Base-by-base conservation (phyloP, 2,113 vertebrate genomes). In the Lepidothrix coronata region DNA sequence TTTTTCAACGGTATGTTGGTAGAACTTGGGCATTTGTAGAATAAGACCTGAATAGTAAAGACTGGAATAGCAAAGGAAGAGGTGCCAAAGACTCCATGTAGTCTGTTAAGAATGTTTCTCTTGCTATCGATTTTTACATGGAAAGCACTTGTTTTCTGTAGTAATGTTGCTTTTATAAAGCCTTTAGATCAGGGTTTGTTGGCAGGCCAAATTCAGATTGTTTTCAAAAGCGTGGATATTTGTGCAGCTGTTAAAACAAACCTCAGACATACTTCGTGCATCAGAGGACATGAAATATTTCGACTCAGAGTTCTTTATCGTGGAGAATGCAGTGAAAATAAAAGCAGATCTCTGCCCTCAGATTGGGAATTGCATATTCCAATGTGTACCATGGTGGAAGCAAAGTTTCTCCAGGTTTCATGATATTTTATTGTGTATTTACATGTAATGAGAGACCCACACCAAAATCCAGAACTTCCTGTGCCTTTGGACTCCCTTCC, bases 191-290 rank as follows among this genome's bases (percentile, higher is more conserved):
- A 84, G 86, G 48, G 46, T 49, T 94, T 93, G 83, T 90, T 94
- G 89, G 91, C 96, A 93, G 72, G 85, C 67, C 85, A 85, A 65
- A 88, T 84, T 37, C 73, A 92, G 70, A 76, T 95, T 80, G 85
- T 76, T 96, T 94, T 92, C 75, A 37, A 77, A 93, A 95, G 95
- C 57, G 15, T 71, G 61, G 68, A 24, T 95, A 86, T 96, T 93
- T 92, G 73, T 88, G 72, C 92, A 95, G 93, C 95, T 94, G 95
- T 95, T 94, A 89, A 95, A 95, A 87, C 74, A 93, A 85, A 59
- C 70, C 71, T 89, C 68, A 71, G 52, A 67, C 63, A 37, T 84
- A 52, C 68, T 93, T 84, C 48, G 55, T 77, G 75, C 68, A 76
- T 80, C 55, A 22, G 79, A 90, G 65, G 67, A 91, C 19, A 0